Evolutionary conservation across 2,113 vertebrate species (phyloP).

Genomic region (Tenrec ecaudatus): DNA sequence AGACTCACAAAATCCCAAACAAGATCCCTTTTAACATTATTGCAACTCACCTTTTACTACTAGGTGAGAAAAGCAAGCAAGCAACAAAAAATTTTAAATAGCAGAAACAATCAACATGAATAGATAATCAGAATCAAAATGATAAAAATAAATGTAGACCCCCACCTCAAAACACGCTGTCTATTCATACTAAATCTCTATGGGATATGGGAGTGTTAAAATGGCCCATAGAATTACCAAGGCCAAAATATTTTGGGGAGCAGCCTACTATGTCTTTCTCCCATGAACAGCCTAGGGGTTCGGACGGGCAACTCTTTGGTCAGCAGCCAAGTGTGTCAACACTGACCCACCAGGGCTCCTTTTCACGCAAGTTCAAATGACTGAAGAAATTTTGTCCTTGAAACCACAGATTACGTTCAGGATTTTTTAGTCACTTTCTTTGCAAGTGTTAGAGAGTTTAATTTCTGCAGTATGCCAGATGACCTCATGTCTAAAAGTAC

Average conservation of each 20-base stretch:
- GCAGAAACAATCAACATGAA: not conserved
- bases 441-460: constrained; percentile 13
- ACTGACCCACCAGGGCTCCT: not conserved
- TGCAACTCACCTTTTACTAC: not conserved
- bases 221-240: not conserved
- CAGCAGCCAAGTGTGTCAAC: not conserved
- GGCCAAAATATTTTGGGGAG: not conserved
- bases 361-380: not conserved
- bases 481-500: not conserved
- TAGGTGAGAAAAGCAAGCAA: constrained; percentile 25
- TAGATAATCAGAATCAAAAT: constrained; percentile 14
- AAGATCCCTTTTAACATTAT: not conserved
- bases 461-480: not conserved
- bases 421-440: constrained; percentile 18
- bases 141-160: not conserved
- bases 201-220: not conserved
- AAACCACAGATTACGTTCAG: not conserved
- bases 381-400: constrained; percentile 13
- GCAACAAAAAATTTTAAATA: not conserved
- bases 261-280: not conserved
- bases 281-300: not conserved
- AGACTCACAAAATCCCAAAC: not conserved
- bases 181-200: too few species aligned
- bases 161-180: not conserved
- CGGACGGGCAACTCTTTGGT: not conserved